Evolutionary conservation across 2,888 invertebrate genomes (phyloP).

Genomic region (Brassicogethes aeneus): DNA sequence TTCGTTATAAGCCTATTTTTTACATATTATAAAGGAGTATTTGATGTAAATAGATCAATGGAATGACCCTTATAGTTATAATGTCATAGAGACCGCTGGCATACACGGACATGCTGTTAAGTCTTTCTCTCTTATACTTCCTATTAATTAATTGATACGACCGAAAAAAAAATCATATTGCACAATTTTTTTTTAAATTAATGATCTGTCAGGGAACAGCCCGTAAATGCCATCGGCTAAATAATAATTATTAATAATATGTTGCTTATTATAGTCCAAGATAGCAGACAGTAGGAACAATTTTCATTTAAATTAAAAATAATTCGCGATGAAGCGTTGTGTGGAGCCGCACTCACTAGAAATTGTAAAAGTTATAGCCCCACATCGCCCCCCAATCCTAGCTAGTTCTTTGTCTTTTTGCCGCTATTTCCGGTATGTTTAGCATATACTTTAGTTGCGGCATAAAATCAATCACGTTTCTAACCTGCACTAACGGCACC

Average conservation of each 20-base stretch:
- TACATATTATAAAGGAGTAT: too few relatives aligned
- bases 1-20: too few relatives aligned
- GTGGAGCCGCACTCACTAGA: slow-evolving; percentile 3
- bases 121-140: too few relatives aligned
- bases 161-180: too few relatives aligned
- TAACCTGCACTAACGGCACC: slow-evolving; percentile 71
- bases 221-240: background rate
- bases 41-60: too few relatives aligned
- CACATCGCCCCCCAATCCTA: slow-evolving; percentile 47
- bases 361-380: slow-evolving; percentile 27
- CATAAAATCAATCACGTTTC: slow-evolving; percentile 77
- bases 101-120: too few relatives aligned
- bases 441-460: slow-evolving; percentile 83
- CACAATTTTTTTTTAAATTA: too few relatives aligned
- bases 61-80: too few relatives aligned
- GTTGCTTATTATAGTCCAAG: slow-evolving; percentile 9
- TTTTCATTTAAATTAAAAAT: slow-evolving; percentile 13
- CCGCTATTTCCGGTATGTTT: slow-evolving; percentile 40
- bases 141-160: too few relatives aligned
- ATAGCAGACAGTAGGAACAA: slow-evolving; percentile 30
- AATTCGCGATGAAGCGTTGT: too few relatives aligned
- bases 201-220: too few relatives aligned
- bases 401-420: slow-evolving; percentile 51
- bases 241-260: background rate
- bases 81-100: too few relatives aligned